Conservation (phyloP, 2,888 invertebrate species). For the Clepsis dumicolana region DNA sequence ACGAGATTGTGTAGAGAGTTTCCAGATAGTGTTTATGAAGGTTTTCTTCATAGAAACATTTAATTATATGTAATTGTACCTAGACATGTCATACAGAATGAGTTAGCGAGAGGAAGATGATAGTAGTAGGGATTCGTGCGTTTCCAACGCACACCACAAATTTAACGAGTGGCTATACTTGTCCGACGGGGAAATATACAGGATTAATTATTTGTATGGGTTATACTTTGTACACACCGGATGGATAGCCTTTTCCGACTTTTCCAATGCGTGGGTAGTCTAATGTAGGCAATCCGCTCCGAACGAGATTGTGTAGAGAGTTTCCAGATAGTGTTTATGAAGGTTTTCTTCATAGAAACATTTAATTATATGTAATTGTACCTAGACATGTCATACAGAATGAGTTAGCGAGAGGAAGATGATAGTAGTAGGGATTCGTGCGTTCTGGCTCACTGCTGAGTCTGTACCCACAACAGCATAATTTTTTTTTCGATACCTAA, state of each 20-base stretch:
- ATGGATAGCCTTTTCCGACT: constrained; percentile 62
- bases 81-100: background rate
- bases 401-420: background rate
- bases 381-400: background rate
- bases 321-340: constrained; percentile 19
- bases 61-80: constrained; percentile 21
- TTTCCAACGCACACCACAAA: constrained; percentile 70
- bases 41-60: constrained; percentile 28
- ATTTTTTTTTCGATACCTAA: too few relatives aligned
- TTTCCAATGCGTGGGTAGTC: constrained; percentile 52
- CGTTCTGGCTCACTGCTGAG: too few relatives aligned
- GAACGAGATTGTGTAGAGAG: constrained; percentile 44
- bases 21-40: constrained; percentile 10
- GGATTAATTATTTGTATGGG: constrained; percentile 59
- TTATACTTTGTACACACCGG: constrained; percentile 55
- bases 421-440: too few relatives aligned
- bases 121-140: too few relatives aligned
- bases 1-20: constrained; percentile 43
- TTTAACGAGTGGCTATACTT: constrained; percentile 58
- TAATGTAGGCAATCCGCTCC: constrained; percentile 45
- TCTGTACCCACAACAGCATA: too few relatives aligned
- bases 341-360: constrained; percentile 26
- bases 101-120: background rate
- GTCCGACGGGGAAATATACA: constrained; percentile 60
- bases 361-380: constrained; percentile 22